Percentiles rank a stretch among this genome's conserved stretches.
These are phyloP conservation scores for Paradisaea rubra DNA, from an alignment of 2,113 vertebrate species.

Conservation along the genomic window DNA sequence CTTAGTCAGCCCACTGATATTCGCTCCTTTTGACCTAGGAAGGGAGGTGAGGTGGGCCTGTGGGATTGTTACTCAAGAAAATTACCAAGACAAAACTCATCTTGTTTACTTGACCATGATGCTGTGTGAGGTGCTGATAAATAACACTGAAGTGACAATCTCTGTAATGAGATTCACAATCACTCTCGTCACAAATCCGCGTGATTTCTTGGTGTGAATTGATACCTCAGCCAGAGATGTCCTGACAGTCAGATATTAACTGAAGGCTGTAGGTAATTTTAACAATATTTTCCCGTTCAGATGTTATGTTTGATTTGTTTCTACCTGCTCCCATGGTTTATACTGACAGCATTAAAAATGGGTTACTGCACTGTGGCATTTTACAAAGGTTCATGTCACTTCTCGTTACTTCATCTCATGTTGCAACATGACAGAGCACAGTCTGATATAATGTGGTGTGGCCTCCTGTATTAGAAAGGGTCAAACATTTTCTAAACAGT, in stretches of 20 bases:
- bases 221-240: background rate
- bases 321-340: slow-evolving; percentile 22
- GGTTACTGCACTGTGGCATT: slow-evolving; percentile 55
- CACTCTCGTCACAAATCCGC: background rate
- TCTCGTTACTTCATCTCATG: slow-evolving; percentile 39
- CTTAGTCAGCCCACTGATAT: background rate
- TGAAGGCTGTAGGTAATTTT: slow-evolving; percentile 24
- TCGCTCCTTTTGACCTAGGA: background rate
- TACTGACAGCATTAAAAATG: slow-evolving; percentile 56
- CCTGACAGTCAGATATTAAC: slow-evolving; percentile 22
- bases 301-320: slow-evolving; percentile 49
- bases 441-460: slow-evolving; percentile 17
- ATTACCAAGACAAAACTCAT: background rate
- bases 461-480: slow-evolving; percentile 22
- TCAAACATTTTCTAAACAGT: slow-evolving; percentile 22
- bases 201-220: background rate
- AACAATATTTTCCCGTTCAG: slow-evolving; percentile 42
- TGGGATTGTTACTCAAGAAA: background rate
- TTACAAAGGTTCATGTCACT: slow-evolving; percentile 57
- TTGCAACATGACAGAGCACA: slow-evolving; percentile 8
- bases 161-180: background rate
- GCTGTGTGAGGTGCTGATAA: background rate
- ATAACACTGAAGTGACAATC: background rate
- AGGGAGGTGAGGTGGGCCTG: background rate
- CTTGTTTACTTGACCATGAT: background rate